phyloP scores from a whole-genome alignment of 2,113 vertebrate genomes.

The Suncus etruscus region DNA sequence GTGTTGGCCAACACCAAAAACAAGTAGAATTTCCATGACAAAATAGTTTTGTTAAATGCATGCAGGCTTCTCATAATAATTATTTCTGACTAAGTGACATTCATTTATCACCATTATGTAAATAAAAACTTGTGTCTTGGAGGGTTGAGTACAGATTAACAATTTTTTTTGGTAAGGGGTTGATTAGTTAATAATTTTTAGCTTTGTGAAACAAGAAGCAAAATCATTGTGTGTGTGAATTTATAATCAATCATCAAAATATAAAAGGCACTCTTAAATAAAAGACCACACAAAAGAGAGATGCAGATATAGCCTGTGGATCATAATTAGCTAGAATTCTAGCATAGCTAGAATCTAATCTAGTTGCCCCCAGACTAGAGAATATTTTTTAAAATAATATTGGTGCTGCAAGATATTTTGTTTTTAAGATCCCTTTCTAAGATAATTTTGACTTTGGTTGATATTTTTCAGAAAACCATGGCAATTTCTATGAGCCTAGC shows the following conservation, averaged over 20 bases:
- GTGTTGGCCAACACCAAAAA: no score
- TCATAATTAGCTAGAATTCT: background rate
- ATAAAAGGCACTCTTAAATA: background rate
- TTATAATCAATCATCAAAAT: slow-evolving; percentile 18
- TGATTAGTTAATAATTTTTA: slow-evolving; percentile 14
- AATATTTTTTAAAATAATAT: slow-evolving; percentile 18
- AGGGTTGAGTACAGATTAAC: background rate
- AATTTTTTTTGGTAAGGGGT: background rate
- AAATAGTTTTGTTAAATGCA: background rate
- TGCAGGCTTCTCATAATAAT: background rate
- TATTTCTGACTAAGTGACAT: background rate
- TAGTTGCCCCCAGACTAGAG: background rate
- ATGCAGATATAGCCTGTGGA: background rate
- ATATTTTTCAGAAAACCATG: slow-evolving; percentile 33
- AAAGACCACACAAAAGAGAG: background rate
- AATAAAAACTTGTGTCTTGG: background rate
- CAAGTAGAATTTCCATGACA: slow-evolving; percentile 17
- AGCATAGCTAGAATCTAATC: no score
- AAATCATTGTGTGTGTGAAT: background rate
- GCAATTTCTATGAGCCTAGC: slow-evolving; percentile 14
- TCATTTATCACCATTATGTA: slow-evolving; percentile 7
- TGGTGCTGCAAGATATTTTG: background rate
- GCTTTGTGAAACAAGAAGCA: slow-evolving; percentile 15
- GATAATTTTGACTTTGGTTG: slow-evolving; percentile 14
- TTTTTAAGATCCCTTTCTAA: slow-evolving; percentile 33